Percentiles rank a stretch among this genome's conserved stretches.
These are phyloP conservation scores for Mesopsocus fuscifrons DNA, from an alignment of 2,888 invertebrate species.

Conservation along the genomic window DNA sequence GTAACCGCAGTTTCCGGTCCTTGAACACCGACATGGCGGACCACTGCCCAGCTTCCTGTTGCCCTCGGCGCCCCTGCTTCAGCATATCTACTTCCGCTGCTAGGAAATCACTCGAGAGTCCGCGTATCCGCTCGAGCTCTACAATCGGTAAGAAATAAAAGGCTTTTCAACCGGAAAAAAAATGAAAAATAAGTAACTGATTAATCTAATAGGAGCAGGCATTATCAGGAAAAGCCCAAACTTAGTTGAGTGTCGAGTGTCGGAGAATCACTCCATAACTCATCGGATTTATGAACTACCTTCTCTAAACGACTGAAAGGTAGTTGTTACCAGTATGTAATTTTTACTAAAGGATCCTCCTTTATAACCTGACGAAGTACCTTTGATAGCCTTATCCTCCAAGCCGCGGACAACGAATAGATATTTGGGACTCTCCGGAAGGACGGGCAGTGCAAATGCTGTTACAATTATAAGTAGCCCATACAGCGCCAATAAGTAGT, in stretches of 20 bases:
- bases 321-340: too few species aligned
- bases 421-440: conserved; percentile 85
- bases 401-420: conserved; percentile 49
- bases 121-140: conserved; percentile 9
- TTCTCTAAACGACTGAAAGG: too few species aligned
- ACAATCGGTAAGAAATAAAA: conserved; percentile 30
- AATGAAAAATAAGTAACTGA: conserved; percentile 28
- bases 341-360: too few species aligned
- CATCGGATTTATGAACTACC: too few species aligned
- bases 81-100: conserved; percentile 14
- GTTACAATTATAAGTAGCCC: conserved; percentile 50
- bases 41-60: conserved; percentile 18
- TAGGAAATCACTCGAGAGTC: conserved; percentile 11
- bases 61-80: conserved; percentile 13
- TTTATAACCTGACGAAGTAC: too few species aligned
- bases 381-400: conserved; percentile 41
- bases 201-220: too few species aligned
- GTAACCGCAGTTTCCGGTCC: conserved; percentile 39
- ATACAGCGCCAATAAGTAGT: conserved; percentile 51
- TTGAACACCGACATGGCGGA: conserved; percentile 30
- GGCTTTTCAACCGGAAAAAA: conserved; percentile 42
- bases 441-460: conserved; percentile 36
- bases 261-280: too few species aligned
- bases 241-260: too few species aligned
- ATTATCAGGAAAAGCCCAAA: too few species aligned